Evolutionary conservation across 1,140 invertebrate species (phyloP).

Genomic region (Magallana ariakensis): DNA sequence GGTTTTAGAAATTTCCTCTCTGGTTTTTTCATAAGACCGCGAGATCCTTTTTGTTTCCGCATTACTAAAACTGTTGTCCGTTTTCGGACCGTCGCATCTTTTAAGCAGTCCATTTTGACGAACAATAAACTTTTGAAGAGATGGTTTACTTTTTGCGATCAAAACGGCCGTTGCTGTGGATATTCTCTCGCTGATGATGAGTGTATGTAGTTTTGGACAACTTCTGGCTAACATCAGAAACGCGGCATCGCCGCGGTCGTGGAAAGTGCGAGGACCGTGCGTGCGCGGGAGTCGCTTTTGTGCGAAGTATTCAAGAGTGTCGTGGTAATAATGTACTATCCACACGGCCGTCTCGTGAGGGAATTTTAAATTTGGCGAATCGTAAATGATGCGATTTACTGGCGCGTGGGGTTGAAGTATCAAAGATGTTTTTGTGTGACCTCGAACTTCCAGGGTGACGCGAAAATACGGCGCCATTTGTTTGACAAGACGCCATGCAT

Average conservation of each 20-base stretch:
- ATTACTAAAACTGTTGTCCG: slow-evolving; percentile 85
- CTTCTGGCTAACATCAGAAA: slow-evolving; percentile 83
- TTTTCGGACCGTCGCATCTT: slow-evolving; percentile 75
- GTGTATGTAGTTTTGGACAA: slow-evolving; percentile 84
- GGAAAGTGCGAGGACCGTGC: slow-evolving; percentile 82
- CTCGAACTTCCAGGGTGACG: slow-evolving; percentile 67
- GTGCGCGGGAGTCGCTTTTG: slow-evolving; percentile 85
- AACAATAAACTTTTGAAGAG: slow-evolving; percentile 85
- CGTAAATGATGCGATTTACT: slow-evolving; percentile 68
- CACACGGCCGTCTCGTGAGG: slow-evolving; percentile 57
- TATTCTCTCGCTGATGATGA: slow-evolving; percentile 88
- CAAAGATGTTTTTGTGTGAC: slow-evolving; percentile 63
- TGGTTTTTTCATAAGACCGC: slow-evolving; percentile 84
- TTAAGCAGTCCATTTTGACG: slow-evolving; percentile 84
- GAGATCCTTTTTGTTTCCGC: slow-evolving; percentile 84
- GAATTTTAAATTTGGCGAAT: slow-evolving; percentile 67
- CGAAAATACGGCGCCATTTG: slow-evolving; percentile 69
- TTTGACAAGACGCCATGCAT: slow-evolving; percentile 70
- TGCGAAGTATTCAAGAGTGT: slow-evolving; percentile 78
- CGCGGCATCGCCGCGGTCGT: slow-evolving; percentile 84
- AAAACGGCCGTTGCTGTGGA: slow-evolving; percentile 89
- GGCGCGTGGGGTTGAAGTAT: slow-evolving; percentile 74
- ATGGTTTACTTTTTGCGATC: slow-evolving; percentile 83
- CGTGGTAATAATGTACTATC: slow-evolving; percentile 70
- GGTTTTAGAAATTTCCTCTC: slow-evolving; percentile 86